A percentile compares a stretch with the other conserved stretches of the same genome.
Conservation (phyloP, 2,797 vertebrate species). For the Pachyuromys duprasi region DNA sequence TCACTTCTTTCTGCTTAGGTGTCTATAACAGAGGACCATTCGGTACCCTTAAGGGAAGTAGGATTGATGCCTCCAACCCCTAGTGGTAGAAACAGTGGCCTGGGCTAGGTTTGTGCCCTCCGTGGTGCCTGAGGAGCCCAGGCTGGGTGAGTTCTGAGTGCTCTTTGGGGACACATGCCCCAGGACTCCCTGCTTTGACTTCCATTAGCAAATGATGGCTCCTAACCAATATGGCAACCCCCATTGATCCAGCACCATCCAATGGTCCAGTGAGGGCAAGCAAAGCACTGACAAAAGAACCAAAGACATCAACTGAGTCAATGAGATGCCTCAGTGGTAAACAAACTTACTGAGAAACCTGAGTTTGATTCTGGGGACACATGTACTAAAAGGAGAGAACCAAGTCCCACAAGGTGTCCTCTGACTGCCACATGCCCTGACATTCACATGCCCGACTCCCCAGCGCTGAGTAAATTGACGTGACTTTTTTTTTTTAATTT, state of each 20-base stretch:
- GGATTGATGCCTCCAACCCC: no score
- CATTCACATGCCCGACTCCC: not conserved
- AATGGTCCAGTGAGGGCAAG: not conserved
- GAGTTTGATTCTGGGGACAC: not conserved
- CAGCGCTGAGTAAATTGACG: not conserved
- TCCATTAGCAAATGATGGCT: not conserved
- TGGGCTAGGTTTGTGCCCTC: not conserved
- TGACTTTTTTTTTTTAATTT: not conserved
- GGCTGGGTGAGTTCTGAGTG: not conserved
- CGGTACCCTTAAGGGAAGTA: not conserved
- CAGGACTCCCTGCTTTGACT: not conserved
- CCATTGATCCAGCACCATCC: not conserved
- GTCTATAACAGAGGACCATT: not conserved
- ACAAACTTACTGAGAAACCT: no score
- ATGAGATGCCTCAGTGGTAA: not conserved
- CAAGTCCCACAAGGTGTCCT: not conserved
- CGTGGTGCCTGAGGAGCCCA: not conserved
- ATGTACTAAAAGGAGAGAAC: not conserved
- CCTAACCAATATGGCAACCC: no score
- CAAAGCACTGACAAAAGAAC: not conserved
- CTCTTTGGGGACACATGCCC: accelerated
- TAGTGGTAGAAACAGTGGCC: not conserved
- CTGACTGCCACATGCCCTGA: not conserved
- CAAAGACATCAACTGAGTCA: not conserved
- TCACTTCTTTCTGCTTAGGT: not conserved